These are phyloP conservation scores for Ophthalmolycus amberensis DNA, from an alignment of 2,113 vertebrate species.

Conservation along the genomic window DNA sequence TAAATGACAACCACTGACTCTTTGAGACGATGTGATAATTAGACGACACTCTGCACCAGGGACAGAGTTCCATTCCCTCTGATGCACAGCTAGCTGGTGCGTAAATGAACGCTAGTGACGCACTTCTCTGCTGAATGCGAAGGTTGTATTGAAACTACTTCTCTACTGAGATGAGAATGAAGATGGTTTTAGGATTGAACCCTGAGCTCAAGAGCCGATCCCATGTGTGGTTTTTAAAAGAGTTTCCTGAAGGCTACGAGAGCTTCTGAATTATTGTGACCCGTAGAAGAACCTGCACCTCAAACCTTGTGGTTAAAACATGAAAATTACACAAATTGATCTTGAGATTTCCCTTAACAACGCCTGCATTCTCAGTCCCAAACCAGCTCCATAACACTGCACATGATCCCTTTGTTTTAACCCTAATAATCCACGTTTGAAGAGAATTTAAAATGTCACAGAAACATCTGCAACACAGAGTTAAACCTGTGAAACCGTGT, in stretches of 20 bases:
- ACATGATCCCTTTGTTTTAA: too few species aligned
- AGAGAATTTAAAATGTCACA: too few species aligned
- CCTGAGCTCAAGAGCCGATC: neutral
- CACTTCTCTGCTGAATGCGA: too few species aligned
- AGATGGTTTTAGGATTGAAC: neutral
- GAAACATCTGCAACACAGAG: too few species aligned
- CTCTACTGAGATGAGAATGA: neutral
- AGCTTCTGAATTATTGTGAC: neutral
- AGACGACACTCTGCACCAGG: constrained; percentile 10
- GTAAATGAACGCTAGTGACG: neutral
- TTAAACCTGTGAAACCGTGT: too few species aligned
- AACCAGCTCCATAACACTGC: neutral
- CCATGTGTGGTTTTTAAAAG: neutral
- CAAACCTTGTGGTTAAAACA: too few species aligned
- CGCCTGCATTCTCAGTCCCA: neutral
- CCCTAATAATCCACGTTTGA: too few species aligned
- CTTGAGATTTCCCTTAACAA: neutral
- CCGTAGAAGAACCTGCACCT: neutral
- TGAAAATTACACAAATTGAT: neutral
- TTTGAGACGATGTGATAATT: constrained; percentile 30
- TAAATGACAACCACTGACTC: constrained; percentile 17
- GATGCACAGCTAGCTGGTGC: neutral
- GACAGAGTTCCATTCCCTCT: neutral
- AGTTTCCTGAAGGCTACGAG: neutral
- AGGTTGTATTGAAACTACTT: too few species aligned